Evolutionary conservation across 2,113 vertebrate species (phyloP).

Genomic region (Vanacampus margaritifer): DNA sequence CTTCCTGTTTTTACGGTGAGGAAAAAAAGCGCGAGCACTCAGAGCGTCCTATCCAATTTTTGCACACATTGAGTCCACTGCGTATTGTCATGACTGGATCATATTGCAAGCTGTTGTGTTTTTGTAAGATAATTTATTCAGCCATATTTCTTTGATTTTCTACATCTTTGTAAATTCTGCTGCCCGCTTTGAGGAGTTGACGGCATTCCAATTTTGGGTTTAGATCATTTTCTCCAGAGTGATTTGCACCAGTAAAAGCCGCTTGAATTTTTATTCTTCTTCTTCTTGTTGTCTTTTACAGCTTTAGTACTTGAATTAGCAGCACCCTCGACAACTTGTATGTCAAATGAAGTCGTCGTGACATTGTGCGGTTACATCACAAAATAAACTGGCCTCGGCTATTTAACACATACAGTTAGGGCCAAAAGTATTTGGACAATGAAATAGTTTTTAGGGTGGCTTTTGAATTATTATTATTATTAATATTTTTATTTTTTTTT

Average conservation of each 20-base stretch:
- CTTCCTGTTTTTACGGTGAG: conserved; percentile 5
- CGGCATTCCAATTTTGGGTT: conserved; percentile 20
- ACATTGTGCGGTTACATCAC: conserved; percentile 4
- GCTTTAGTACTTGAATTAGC: conserved; percentile 4
- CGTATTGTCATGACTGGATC: conserved; percentile 39
- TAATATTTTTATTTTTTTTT: too few relatives aligned
- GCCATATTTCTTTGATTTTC: conserved; percentile 61
- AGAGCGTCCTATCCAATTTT: conserved; percentile 32
- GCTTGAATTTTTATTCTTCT: conserved; percentile 31
- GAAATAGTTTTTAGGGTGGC: neutral
- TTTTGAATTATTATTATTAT: too few relatives aligned
- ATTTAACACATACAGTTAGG: neutral
- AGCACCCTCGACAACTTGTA: neutral
- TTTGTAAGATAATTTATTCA: conserved; percentile 63
- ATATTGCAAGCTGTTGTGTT: conserved; percentile 43
- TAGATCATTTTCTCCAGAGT: conserved; percentile 48
- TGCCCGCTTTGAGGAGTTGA: conserved; percentile 27
- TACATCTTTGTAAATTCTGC: conserved; percentile 42
- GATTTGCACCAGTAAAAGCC: conserved; percentile 56
- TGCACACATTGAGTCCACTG: conserved; percentile 48
- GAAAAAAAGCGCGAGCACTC: conserved; percentile 8
- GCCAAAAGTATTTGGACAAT: neutral
- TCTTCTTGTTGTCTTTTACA: neutral
- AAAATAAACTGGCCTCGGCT: neutral
- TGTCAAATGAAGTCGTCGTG: conserved; percentile 2